Evolutionary conservation across 1,140 invertebrate species (phyloP).

Genomic region (Aporrectodea caliginosa): DNA sequence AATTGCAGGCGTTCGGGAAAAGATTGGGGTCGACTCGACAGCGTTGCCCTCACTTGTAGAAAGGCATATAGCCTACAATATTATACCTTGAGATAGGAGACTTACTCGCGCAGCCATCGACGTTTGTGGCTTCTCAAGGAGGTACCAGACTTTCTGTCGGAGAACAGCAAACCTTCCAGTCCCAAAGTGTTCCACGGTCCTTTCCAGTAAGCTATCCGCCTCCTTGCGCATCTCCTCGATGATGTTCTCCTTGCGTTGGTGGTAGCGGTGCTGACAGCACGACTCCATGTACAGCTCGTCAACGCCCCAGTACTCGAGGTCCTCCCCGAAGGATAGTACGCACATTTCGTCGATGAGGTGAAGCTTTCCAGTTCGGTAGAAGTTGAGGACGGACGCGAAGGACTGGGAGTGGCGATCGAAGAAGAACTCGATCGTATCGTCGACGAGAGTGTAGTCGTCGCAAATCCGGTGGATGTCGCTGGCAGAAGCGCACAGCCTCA

Average conservation of each 20-base stretch:
- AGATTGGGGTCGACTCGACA: no score
- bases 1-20: no score
- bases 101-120: conserved; percentile 94
- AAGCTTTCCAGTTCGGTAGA: conserved; percentile 94
- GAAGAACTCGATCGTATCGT: conserved; percentile 99
- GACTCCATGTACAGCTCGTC: conserved; percentile 96
- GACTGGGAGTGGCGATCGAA: conserved; percentile 97
- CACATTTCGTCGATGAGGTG: conserved; percentile 99
- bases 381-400: conserved; percentile 95
- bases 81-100: no score
- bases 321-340: conserved; percentile 94
- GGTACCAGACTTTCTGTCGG: conserved; percentile 96
- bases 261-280: conserved; percentile 98
- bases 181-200: conserved; percentile 94
- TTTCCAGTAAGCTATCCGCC: conserved; percentile 79
- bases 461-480: conserved; percentile 91
- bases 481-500: conserved; percentile 90
- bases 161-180: conserved; percentile 88
- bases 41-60: no score
- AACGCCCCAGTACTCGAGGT: conserved; percentile 96
- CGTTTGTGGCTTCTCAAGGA: conserved; percentile 94
- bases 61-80: no score
- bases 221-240: conserved; percentile 98
- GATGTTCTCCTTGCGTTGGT: conserved; percentile 92
- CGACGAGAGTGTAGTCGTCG: conserved; percentile 92